A percentile compares a stretch with the other conserved stretches of the same genome.
These are phyloP conservation scores for Gryllus bimaculatus DNA, from an alignment of 1,140 invertebrate genomes.

Conservation along the genomic window DNA sequence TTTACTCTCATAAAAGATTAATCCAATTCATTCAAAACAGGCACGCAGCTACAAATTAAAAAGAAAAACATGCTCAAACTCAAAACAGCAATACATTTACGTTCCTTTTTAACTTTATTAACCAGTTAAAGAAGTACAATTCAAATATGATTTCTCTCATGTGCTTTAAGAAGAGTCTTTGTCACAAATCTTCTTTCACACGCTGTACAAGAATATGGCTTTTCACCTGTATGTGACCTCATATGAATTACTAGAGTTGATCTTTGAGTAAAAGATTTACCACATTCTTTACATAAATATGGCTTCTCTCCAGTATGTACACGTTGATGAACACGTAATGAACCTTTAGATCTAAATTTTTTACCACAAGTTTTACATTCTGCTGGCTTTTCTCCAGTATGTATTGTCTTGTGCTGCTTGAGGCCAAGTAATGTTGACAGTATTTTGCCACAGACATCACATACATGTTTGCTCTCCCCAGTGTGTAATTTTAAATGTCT, in stretches of 20 bases:
- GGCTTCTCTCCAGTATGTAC: constrained; percentile 47
- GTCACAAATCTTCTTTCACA: constrained; percentile 42
- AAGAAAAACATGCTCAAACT: too few species aligned
- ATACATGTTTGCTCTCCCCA: constrained; percentile 41
- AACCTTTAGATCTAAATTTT: not conserved
- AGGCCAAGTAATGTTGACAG: constrained; percentile 39
- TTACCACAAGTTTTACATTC: constrained; percentile 58
- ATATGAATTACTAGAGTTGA: constrained; percentile 43
- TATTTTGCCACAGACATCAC: constrained; percentile 34
- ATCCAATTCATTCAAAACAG: too few species aligned
- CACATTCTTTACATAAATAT: constrained; percentile 30
- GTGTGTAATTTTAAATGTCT: constrained; percentile 33
- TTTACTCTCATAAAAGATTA: too few species aligned
- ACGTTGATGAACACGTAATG: constrained; percentile 43
- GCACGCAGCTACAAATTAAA: too few species aligned
- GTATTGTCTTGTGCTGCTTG: constrained; percentile 37
- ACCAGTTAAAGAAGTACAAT: too few species aligned
- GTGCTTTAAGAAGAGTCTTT: constrained; percentile 9
- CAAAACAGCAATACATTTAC: too few species aligned
- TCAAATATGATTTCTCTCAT: not conserved
- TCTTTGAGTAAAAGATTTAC: constrained; percentile 23
- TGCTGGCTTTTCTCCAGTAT: constrained; percentile 55
- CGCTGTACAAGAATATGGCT: constrained; percentile 52
- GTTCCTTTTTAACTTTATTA: too few species aligned
- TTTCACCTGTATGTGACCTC: constrained; percentile 58